These are phyloP conservation scores for Bos javanicus DNA, from an alignment of 2,113 vertebrate genomes.

Conservation along the genomic window DNA sequence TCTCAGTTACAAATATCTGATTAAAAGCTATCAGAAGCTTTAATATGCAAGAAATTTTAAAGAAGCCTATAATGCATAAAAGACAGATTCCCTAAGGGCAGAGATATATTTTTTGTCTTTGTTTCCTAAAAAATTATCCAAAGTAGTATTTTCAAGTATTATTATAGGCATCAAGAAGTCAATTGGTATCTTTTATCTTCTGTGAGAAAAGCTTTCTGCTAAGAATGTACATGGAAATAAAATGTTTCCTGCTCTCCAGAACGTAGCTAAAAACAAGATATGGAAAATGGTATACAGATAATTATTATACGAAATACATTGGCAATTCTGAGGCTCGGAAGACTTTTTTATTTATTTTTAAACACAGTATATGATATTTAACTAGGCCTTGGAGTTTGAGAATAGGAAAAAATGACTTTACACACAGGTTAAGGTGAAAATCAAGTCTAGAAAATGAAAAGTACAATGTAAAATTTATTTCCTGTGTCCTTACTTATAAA, in stretches of 20 bases:
- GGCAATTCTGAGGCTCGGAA: not conserved
- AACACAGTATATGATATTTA: not conserved
- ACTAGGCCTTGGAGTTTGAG: not conserved
- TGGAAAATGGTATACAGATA: not conserved
- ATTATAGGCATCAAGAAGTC: not conserved
- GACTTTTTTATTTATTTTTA: not conserved
- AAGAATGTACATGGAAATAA: not conserved
- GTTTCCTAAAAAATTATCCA: not conserved
- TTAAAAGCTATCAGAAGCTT: not conserved
- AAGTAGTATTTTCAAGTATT: constrained; percentile 13
- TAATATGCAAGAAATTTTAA: not conserved
- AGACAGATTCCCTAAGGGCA: not conserved
- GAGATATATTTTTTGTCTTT: not conserved
- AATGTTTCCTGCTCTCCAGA: not conserved
- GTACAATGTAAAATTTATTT: not conserved
- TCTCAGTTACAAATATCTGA: not conserved
- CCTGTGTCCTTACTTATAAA: not conserved
- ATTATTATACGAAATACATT: not conserved
- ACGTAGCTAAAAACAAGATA: not conserved
- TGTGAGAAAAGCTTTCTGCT: not conserved
- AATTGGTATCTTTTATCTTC: not conserved
- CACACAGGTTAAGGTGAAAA: not conserved
- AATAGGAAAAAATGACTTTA: not conserved
- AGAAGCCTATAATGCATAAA: not conserved
- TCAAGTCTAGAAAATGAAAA: not conserved